Conservation (phyloP, 2,888 invertebrate genomes). For the Drosophila quasianomalipes region DNA sequence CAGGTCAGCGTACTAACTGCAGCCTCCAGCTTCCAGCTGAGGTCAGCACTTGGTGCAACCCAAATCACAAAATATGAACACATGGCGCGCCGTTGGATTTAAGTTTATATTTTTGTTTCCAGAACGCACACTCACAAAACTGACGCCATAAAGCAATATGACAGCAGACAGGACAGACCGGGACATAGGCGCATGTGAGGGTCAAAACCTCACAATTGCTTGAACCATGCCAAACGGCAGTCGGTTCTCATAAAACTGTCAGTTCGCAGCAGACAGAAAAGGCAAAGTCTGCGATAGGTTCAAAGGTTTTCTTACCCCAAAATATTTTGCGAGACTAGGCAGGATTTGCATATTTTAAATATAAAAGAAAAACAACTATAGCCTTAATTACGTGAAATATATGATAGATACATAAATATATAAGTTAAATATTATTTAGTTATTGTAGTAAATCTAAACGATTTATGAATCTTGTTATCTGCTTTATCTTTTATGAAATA, state of each 20-base stretch:
- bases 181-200: not conserved
- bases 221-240: conserved; percentile 37
- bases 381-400: conserved; percentile 26
- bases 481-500: not conserved
- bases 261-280: conserved; percentile 53
- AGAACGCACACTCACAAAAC: conserved; percentile 22
- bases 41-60: conserved; percentile 48
- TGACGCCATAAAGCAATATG: conserved; percentile 1
- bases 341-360: conserved; percentile 51
- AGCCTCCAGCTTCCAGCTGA: conserved; percentile 13
- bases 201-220: conserved; percentile 24
- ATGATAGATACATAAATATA: conserved; percentile 2
- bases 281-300: conserved; percentile 60
- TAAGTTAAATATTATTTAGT: conserved; percentile 14
- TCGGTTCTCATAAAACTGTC: conserved; percentile 73
- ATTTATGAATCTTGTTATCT: not conserved
- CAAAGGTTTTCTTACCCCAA: conserved; percentile 50
- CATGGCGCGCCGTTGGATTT: conserved; percentile 71
- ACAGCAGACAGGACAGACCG: not conserved
- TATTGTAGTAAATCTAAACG: conserved; percentile 9
- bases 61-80: conserved; percentile 69
- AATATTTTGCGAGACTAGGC: conserved; percentile 29
- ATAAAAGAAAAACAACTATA: conserved; percentile 11
- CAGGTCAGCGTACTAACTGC: conserved; percentile 51
- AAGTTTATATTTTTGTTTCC: conserved; percentile 50